Evolutionary conservation across 2,888 invertebrate species (phyloP).

Genomic region (Acronicta leporina): DNA sequence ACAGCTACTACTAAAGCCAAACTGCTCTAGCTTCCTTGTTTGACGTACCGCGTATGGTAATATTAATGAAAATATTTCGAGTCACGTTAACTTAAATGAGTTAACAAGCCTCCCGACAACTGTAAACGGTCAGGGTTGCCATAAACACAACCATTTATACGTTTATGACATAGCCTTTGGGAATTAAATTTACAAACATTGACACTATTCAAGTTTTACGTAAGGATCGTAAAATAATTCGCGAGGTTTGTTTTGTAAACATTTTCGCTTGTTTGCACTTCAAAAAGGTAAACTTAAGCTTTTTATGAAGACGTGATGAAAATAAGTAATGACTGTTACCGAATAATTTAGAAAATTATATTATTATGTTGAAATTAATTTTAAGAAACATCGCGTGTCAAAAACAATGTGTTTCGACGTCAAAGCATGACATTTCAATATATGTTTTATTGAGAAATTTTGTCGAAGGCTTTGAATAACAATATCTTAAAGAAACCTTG

Average conservation of each 20-base stretch:
- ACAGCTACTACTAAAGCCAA: background rate
- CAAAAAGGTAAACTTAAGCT: too few species aligned
- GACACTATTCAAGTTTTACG: constrained; percentile 38
- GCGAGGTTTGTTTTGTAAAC: background rate
- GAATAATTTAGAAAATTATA: too few species aligned
- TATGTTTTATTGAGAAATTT: too few species aligned
- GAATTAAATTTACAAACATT: constrained; percentile 46
- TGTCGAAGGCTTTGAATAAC: too few species aligned
- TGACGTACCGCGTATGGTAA: background rate
- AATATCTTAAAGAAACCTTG: too few species aligned
- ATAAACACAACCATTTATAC: constrained; percentile 47
- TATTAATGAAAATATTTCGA: constrained; percentile 9
- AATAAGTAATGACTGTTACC: too few species aligned
- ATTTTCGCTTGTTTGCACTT: background rate
- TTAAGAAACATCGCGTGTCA: too few species aligned
- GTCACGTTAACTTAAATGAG: constrained; percentile 25
- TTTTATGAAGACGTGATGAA: too few species aligned
- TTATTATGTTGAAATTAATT: too few species aligned
- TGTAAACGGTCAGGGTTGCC: constrained; percentile 45
- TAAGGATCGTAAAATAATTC: constrained; percentile 21
- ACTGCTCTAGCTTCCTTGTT: background rate
- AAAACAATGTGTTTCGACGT: too few species aligned
- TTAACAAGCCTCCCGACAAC: constrained; percentile 40
- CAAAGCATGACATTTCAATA: too few species aligned
- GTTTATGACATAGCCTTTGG: constrained; percentile 40